phyloP scores from a whole-genome alignment of 64 coral and sea anemone genomes.

The Astreopora myriophthalma region DNA sequence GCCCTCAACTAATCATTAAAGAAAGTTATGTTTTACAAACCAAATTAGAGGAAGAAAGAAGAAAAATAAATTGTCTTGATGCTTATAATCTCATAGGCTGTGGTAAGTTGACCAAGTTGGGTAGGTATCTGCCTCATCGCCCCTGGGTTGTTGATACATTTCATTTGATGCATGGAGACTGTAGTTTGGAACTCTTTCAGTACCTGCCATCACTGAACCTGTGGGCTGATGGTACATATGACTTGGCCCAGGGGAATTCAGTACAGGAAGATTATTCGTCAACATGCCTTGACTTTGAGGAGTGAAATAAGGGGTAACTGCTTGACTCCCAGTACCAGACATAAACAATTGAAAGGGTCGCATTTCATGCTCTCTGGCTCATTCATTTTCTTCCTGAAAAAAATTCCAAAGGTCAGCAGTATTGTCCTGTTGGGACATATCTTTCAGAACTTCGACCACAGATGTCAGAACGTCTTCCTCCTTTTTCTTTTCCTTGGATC shows the following conservation, averaged over 20 bases:
- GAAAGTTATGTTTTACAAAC: neutral
- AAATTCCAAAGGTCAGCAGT: conserved; percentile 21
- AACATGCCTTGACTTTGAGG: no score
- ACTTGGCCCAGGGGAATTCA: neutral
- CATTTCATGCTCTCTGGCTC: conserved; percentile 42
- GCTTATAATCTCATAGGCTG: neutral
- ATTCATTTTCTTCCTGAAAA: conserved; percentile 38
- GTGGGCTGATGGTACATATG: neutral
- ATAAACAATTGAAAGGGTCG: conserved; percentile 26
- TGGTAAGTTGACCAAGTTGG: neutral
- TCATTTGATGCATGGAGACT: neutral
- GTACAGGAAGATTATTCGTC: neutral
- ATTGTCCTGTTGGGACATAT: neutral
- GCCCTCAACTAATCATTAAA: neutral
- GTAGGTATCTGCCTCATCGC: neutral
- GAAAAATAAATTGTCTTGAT: neutral
- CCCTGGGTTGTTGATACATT: neutral
- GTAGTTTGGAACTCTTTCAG: neutral
- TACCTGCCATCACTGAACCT: neutral
- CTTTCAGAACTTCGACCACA: conserved; percentile 4
- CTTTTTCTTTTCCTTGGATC: neutral
- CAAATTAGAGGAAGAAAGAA: neutral
- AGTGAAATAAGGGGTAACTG: no score
- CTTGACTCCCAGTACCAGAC: neutral
- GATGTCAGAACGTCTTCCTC: neutral